Evolutionary conservation across 1,140 invertebrate genomes (phyloP), one percentile per base, ranked within the genome.

Genomic region (Neuroterus valhalla): DNA sequence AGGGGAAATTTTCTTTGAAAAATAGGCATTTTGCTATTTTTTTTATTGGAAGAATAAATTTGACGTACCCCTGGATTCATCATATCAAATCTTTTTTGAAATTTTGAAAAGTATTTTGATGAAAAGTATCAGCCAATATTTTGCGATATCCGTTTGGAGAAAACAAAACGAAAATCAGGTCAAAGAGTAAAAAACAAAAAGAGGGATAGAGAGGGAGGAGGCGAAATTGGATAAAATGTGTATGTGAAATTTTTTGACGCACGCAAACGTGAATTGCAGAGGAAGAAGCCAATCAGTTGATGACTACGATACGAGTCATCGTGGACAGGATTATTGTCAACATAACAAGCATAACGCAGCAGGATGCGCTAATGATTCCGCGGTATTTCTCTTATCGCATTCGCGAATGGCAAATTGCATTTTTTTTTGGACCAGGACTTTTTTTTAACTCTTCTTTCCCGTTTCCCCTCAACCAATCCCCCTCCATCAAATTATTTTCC

Each of bases 291-390:
- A 78, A 84, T 83, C 81, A 77, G 70, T 78, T 78, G 77, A 81
- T 76, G 75, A 80, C 55, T 66, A 68, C 55, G 46, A 77, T 75
- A 72, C 76, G 44, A 80, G 70, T 73, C 78, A 75, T 74, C 78
- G 74, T 74, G 75, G 70, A 70, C 67, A 69, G 67, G 43, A 74
- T 81, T 77, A 81, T 83, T 83, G 78, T 83, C 69, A 75, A 75
- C 69, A 70, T 80, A 84, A 83, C 82, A 77, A 85, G 78, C 74
- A 77, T 82, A 81, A 83, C 80, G 70, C 76, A 79, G 73, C 75
- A 84, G 84, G 80, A 84, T 83, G 76, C 70, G 76, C 68, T 82
- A 84, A 85, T 82, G 78, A 81, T 82, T 80, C 81, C 71, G 78
- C 78, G 78, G 10, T 44, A 45, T 14, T 50, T 55, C 26, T 45